Evolutionary conservation across 1,140 invertebrate species (phyloP).

Genomic region (Drosophila fuyamai): DNA sequence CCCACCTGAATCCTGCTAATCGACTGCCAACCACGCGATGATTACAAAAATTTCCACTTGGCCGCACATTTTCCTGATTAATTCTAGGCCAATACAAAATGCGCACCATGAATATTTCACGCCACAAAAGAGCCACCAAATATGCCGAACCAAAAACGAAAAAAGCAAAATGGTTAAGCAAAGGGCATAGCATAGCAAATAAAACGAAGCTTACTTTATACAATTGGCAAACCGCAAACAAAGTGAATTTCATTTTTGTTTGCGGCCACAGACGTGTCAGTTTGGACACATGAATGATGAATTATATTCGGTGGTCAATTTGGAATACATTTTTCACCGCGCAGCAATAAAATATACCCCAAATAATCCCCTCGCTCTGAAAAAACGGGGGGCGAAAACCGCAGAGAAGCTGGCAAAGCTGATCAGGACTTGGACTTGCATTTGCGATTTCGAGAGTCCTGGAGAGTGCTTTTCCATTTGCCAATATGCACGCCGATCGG

Average conservation of each 20-base stretch:
- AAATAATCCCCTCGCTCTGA: constrained; percentile 15
- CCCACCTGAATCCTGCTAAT: constrained; percentile 47
- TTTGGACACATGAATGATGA: constrained; percentile 81
- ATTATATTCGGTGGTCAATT: constrained; percentile 68
- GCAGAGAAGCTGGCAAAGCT: constrained; percentile 1
- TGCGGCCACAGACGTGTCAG: constrained; percentile 80
- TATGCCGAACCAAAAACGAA: constrained; percentile 3
- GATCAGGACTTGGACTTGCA: background rate
- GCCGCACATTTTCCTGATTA: constrained; percentile 74
- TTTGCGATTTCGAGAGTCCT: background rate
- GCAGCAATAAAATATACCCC: constrained; percentile 19
- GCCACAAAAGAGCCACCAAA: constrained; percentile 16
- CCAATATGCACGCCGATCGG: constrained; percentile 6
- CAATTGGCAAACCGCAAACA: constrained; percentile 69
- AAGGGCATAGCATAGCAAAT: constrained; percentile 29
- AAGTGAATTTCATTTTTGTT: constrained; percentile 79
- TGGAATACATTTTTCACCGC: constrained; percentile 30
- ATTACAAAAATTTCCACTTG: constrained; percentile 74
- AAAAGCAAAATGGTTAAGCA: constrained; percentile 23
- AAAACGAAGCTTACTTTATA: constrained; percentile 55
- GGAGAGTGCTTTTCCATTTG: background rate
- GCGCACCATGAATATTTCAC: constrained; percentile 64
- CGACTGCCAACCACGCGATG: constrained; percentile 52
- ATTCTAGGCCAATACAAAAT: constrained; percentile 53
- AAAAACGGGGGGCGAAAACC: background rate